Conservation (phyloP, 2,113 vertebrate genomes). For the Xenopus borealis region DNA sequence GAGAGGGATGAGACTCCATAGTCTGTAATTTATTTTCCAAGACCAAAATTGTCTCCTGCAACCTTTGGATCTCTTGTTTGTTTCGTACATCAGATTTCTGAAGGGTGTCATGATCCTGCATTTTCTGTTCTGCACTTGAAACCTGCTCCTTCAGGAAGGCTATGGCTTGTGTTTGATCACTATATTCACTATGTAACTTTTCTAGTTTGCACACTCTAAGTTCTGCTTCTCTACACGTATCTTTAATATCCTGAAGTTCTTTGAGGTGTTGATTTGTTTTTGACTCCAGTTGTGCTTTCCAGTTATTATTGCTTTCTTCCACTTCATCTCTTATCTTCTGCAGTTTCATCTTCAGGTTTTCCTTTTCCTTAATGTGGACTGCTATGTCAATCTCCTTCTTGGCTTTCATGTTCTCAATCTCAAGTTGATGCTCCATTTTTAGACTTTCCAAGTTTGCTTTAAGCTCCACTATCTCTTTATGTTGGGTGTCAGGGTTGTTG, state of each 20-base stretch:
- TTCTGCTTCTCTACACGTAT: constrained; percentile 77
- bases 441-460: constrained; percentile 80
- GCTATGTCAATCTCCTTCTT: constrained; percentile 90
- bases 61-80: constrained; percentile 77
- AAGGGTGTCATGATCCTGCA: constrained; percentile 80
- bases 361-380: constrained; percentile 85
- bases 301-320: constrained; percentile 68
- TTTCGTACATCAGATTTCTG: constrained; percentile 83
- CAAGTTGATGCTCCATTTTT: constrained; percentile 91
- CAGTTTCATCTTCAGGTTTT: constrained; percentile 75
- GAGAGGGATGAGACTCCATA: constrained; percentile 62
- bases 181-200: constrained; percentile 69
- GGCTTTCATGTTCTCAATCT: constrained; percentile 88
- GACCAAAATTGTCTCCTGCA: constrained; percentile 89
- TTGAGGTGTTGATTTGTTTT: constrained; percentile 69
- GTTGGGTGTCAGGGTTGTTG: constrained; percentile 65
- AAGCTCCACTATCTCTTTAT: constrained; percentile 82
- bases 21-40: constrained; percentile 86
- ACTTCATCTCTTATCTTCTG: constrained; percentile 79
- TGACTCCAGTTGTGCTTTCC: constrained; percentile 71
- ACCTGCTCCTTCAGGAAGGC: constrained; percentile 80
- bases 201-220: constrained; percentile 75
- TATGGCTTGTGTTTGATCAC: constrained; percentile 69
- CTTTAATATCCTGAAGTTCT: constrained; percentile 72
- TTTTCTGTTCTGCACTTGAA: constrained; percentile 85